Conservation (phyloP, 2,888 invertebrate species). For the Parapristionchus giblindavisi region DNA sequence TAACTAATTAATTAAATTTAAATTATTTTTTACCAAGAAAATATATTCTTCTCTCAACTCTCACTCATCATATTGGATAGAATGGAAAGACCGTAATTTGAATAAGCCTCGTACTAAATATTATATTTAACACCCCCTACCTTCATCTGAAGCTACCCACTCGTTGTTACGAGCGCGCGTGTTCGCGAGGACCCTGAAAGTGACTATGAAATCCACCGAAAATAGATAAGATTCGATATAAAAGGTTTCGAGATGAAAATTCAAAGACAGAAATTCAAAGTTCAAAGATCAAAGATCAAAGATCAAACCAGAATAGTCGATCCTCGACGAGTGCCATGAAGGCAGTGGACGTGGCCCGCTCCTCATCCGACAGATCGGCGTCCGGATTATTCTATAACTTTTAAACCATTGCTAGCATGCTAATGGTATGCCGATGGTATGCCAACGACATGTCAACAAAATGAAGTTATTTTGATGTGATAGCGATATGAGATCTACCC, state of each 20-base stretch:
- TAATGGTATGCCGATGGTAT: too few species aligned
- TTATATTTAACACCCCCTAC: neutral
- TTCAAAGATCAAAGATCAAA: neutral
- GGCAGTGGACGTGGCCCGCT: conserved; percentile 53
- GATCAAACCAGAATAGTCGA: conserved; percentile 53
- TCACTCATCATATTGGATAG: neutral
- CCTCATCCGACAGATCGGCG: conserved; percentile 45
- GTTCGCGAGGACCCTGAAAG: conserved; percentile 18
- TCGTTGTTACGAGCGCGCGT: conserved; percentile 7
- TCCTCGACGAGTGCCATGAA: conserved; percentile 59
- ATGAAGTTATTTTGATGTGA: too few species aligned
- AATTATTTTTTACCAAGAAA: neutral
- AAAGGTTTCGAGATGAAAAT: neutral
- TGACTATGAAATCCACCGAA: neutral
- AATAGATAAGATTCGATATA: neutral
- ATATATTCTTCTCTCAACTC: neutral
- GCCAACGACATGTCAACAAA: too few species aligned
- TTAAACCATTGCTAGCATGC: too few species aligned
- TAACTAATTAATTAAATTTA: neutral
- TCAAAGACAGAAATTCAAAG: too few species aligned
- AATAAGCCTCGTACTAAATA: too few species aligned
- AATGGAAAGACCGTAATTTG: too few species aligned
- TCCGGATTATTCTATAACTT: conserved; percentile 38
- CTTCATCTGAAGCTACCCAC: conserved; percentile 26
- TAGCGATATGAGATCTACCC: too few species aligned